Percentiles rank a stretch among this genome's conserved stretches.
Conservation (phyloP, 2,113 vertebrate species). For the Penelope pileata region DNA sequence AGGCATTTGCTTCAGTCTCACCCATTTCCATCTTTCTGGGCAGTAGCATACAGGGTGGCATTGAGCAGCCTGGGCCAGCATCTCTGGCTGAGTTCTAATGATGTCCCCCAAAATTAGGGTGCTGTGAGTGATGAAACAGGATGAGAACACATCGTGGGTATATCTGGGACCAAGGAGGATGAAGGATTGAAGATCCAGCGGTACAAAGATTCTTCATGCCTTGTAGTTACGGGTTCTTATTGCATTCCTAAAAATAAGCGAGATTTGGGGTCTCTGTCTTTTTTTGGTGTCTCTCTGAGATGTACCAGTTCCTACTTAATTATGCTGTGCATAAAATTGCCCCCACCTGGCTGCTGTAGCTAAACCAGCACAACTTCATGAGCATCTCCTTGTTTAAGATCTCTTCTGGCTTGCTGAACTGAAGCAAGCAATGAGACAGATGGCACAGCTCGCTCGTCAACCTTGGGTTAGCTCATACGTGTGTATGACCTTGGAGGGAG, state of each 20-base stretch:
- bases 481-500: not conserved
- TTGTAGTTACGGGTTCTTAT: too few relatives aligned
- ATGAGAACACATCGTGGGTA: not conserved
- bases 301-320: not conserved
- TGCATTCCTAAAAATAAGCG: not conserved
- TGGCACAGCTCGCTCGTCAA: not conserved
- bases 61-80: not conserved
- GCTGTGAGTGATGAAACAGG: not conserved
- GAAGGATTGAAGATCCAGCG: not conserved
- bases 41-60: fast-evolving
- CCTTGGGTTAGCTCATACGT: fast-evolving
- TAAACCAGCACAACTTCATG: not conserved
- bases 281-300: not conserved
- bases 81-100: too few relatives aligned
- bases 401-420: not conserved
- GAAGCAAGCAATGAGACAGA: not conserved
- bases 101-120: too few relatives aligned
- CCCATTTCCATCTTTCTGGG: not conserved
- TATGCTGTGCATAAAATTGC: fast-evolving
- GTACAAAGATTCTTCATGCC: not conserved
- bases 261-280: not conserved
- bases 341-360: not conserved
- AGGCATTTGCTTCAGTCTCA: not conserved
- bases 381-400: not conserved
- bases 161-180: not conserved